Percentiles rank a stretch among this genome's conserved stretches.
These are phyloP conservation scores for Agrochola litura DNA, from an alignment of 2,888 invertebrate genomes.

Conservation along the genomic window DNA sequence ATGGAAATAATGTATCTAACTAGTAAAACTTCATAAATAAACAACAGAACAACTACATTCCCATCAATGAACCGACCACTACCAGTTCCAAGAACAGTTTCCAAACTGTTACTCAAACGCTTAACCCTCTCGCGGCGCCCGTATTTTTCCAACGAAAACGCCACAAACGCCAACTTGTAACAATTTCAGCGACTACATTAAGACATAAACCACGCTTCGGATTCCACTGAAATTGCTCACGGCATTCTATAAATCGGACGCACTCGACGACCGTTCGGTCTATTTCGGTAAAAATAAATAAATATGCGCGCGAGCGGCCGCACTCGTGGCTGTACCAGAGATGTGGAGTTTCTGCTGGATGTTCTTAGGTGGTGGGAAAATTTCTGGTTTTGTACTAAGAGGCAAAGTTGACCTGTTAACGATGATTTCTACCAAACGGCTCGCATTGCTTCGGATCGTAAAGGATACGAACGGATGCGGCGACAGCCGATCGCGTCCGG, in stretches of 20 bases:
- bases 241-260: conserved; percentile 82
- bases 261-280: conserved; percentile 87
- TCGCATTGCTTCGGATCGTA: too few species aligned
- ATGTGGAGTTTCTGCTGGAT: conserved; percentile 65
- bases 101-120: conserved; percentile 40
- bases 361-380: conserved; percentile 16
- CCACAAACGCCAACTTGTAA: conserved; percentile 61
- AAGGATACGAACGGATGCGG: too few species aligned
- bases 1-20: background rate
- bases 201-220: conserved; percentile 87
- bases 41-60: conserved; percentile 22
- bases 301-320: conserved; percentile 85
- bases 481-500: too few species aligned
- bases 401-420: background rate
- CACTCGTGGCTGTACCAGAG: conserved; percentile 68
- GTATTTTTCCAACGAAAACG: conserved; percentile 63
- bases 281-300: conserved; percentile 90
- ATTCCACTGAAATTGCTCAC: conserved; percentile 85
- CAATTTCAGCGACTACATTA: conserved; percentile 79
- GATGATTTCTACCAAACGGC: too few species aligned
- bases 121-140: conserved; percentile 58
- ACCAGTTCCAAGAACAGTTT: conserved; percentile 49
- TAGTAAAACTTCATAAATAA: background rate
- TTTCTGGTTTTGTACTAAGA: background rate
- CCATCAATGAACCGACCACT: conserved; percentile 27